Percentiles rank a stretch among this genome's conserved stretches.
phyloP scores from a whole-genome alignment of 2,797 vertebrate genomes.

The Propithecus deckenii region DNA sequence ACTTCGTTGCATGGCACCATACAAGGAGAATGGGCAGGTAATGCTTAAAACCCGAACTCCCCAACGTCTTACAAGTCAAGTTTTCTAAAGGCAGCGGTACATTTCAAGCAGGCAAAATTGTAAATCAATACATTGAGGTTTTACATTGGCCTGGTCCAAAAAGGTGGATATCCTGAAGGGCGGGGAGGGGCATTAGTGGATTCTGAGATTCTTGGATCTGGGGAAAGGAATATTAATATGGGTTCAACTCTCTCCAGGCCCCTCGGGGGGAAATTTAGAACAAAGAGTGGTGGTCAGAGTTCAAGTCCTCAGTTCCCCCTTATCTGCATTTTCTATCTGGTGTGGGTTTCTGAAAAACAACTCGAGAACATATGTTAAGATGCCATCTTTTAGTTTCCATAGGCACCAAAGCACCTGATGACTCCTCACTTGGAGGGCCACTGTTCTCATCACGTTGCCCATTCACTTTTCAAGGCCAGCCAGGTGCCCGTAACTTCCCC shows the following conservation, averaged over 20 bases:
- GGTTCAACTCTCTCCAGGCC: background rate
- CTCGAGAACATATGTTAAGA: background rate
- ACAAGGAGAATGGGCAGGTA: background rate
- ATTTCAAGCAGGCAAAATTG: background rate
- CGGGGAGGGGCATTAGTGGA: background rate
- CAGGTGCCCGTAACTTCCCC: background rate
- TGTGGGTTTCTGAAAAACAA: no score
- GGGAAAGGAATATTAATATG: background rate
- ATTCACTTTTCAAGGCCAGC: background rate
- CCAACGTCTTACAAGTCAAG: background rate
- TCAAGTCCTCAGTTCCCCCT: background rate
- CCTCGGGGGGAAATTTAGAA: background rate
- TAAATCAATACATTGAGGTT: background rate
- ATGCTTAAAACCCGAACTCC: background rate
- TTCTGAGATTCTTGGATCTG: background rate
- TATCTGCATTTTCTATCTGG: background rate
- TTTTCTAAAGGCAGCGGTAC: background rate
- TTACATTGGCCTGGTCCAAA: background rate
- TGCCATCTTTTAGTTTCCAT: background rate
- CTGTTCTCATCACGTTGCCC: background rate
- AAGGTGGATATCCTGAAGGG: background rate
- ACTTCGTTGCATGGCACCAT: background rate
- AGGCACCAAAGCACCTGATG: background rate
- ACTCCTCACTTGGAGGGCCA: background rate
- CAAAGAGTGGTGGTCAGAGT: background rate